Conservation (phyloP, 2,888 invertebrate genomes). For the Theodoxus fluviatilis region DNA sequence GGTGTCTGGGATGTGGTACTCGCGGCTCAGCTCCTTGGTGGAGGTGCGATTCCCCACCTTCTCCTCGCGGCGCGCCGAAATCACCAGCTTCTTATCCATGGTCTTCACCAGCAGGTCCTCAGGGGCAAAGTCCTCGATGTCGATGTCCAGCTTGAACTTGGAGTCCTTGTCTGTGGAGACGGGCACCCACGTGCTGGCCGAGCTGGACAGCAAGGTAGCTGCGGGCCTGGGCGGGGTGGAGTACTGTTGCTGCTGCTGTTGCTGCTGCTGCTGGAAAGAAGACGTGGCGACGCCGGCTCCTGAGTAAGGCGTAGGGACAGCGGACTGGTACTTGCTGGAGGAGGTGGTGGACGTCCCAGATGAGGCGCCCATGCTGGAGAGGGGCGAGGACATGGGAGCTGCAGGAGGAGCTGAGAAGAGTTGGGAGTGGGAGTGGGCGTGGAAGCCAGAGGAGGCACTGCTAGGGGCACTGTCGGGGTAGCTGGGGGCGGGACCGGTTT, state of each 20-base stretch:
- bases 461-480: too few species aligned
- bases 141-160: conserved; percentile 58
- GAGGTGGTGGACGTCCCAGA: conserved; percentile 34
- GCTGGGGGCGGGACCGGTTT: too few species aligned
- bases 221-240: conserved; percentile 21
- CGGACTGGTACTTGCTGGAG: conserved; percentile 39
- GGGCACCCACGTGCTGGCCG: conserved; percentile 31
- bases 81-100: conserved; percentile 40
- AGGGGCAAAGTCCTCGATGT: conserved; percentile 62
- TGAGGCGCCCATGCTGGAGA: conserved; percentile 33
- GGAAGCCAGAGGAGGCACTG: conserved; percentile 39
- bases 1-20: conserved; percentile 61
- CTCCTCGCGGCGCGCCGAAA: conserved; percentile 60
- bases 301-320: background rate
- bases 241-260: background rate
- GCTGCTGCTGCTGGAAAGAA: conserved; percentile 6
- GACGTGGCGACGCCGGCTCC: conserved; percentile 1
- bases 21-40: conserved; percentile 59
- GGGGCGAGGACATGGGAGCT: conserved; percentile 41
- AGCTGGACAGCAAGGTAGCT: too few species aligned
- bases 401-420: conserved; percentile 34
- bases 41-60: conserved; percentile 56
- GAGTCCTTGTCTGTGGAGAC: conserved; percentile 47
- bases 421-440: too few species aligned
- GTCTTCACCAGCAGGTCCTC: conserved; percentile 64